phyloP scores from a whole-genome alignment of 2,113 vertebrate species.

The Gallinago paraguaiae region DNA sequence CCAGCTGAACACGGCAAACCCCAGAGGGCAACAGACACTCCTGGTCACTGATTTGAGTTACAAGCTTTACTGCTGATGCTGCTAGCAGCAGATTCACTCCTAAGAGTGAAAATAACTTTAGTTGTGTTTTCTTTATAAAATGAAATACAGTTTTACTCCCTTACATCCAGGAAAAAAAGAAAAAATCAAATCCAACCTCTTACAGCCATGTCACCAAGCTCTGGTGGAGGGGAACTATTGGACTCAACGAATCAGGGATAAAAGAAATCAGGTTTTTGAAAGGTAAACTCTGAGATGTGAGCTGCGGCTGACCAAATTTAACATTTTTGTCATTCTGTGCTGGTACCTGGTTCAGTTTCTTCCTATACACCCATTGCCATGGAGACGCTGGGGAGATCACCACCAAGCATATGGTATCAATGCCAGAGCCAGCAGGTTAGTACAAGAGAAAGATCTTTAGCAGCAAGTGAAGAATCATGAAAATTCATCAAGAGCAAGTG shows the following conservation, averaged over 20 bases:
- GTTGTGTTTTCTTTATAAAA: neutral
- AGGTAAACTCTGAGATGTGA: neutral
- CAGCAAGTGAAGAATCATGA: neutral
- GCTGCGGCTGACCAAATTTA: neutral
- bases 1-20: neutral
- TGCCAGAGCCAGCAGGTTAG: conserved; percentile 15
- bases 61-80: neutral
- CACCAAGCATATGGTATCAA: fast-evolving
- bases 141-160: neutral
- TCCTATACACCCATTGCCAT: neutral
- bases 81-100: neutral
- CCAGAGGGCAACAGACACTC: neutral
- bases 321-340: neutral
- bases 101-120: neutral
- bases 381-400: neutral
- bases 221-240: fast-evolving
- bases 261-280: neutral
- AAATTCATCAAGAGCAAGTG: neutral
- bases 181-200: neutral
- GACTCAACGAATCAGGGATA: neutral
- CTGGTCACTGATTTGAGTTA: neutral
- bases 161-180: neutral
- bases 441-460: neutral
- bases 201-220: neutral
- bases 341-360: conserved; percentile 1